Evolutionary conservation across 2,888 invertebrate genomes (phyloP).

Genomic region (Palloptera scutellata): DNA sequence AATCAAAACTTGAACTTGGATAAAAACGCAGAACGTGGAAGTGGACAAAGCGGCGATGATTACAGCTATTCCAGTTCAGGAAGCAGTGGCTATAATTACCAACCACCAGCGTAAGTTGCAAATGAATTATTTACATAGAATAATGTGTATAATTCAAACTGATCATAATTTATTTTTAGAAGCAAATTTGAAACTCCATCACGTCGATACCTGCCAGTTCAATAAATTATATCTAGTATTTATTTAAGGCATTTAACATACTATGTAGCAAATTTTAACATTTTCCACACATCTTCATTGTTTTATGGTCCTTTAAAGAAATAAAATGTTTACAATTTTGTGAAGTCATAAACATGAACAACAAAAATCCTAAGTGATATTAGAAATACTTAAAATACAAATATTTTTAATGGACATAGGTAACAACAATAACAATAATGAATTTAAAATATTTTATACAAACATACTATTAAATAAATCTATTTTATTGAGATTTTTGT

Average conservation of each 20-base stretch:
- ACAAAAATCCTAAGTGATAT: constrained; percentile 48
- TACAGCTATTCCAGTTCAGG: constrained; percentile 48
- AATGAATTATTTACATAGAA: too few species aligned
- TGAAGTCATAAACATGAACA: not conserved
- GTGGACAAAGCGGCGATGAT: constrained; percentile 58
- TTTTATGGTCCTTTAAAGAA: not conserved
- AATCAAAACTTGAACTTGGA: constrained; percentile 56
- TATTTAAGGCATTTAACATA: constrained; percentile 20
- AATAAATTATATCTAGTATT: constrained; percentile 38
- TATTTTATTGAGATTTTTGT: too few species aligned
- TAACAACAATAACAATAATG: too few species aligned
- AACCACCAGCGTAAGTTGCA: constrained; percentile 47
- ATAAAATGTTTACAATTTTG: constrained; percentile 1
- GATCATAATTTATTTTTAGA: constrained; percentile 27
- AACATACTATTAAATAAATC: too few species aligned
- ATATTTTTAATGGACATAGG: too few species aligned
- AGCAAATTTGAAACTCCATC: constrained; percentile 41
- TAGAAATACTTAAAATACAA: constrained; percentile 47
- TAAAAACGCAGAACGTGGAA: constrained; percentile 48
- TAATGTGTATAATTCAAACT: too few species aligned
- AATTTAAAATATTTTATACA: too few species aligned
- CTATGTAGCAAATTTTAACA: constrained; percentile 19
- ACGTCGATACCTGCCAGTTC: constrained; percentile 51
- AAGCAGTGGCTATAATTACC: constrained; percentile 52
- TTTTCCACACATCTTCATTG: constrained; percentile 1